Base-by-base conservation (phyloP, 2,113 vertebrate species). In the Hydrolagus affinis region DNA sequence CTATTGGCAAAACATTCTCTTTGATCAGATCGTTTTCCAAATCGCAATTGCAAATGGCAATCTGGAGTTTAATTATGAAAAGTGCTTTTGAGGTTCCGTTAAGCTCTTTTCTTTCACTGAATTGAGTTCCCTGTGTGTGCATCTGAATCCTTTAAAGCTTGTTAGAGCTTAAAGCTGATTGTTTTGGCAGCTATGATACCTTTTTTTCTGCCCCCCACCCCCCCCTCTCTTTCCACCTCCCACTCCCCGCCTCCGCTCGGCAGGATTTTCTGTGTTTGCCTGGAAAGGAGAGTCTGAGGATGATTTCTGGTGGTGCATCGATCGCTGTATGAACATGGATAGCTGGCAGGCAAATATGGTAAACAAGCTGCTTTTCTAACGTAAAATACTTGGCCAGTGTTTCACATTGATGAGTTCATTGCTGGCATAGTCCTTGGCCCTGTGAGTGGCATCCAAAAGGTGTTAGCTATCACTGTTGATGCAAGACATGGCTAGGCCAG, bases 231-330 rank as follows among this genome's bases (percentile, higher is more conserved):
- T n/a, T n/a, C n/a, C 25, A 85, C 85, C 19, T 32, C 1, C 11
- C 56, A n/a, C n/a, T n/a, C 14, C 85, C 12, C 25, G 87, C 21
- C 71, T n/a, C 71, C 11, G 88, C 87, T 90, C 86, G 83, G 1
- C 87, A 99, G 98, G 97, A 87, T 96, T 99, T 44, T 93, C 97
- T 0, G 97, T 99, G 90, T 99, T 99, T 90, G 96, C 98, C 56
- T 99, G 98, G 98, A 99, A 99, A 86, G 97, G 98, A 25, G 98
- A 99, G 90, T 98, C 97, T 0, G 98, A 99, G 91, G 97, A 99
- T 80, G 98, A 99, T 90, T 99, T 99, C 93, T 99, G 98, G 98
- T 99, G 98, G 98, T 99, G 97, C 90, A 99, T 99, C 44, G 98
- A 99, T 90, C 95, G 95, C 88, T 99, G 97, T 88, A 96, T 98